A percentile compares a stretch with the other conserved stretches of the same genome.
Evolutionary conservation across 92 coral and sea anemone species (phyloP).

Genomic region (Micromussa lordhowensis): DNA sequence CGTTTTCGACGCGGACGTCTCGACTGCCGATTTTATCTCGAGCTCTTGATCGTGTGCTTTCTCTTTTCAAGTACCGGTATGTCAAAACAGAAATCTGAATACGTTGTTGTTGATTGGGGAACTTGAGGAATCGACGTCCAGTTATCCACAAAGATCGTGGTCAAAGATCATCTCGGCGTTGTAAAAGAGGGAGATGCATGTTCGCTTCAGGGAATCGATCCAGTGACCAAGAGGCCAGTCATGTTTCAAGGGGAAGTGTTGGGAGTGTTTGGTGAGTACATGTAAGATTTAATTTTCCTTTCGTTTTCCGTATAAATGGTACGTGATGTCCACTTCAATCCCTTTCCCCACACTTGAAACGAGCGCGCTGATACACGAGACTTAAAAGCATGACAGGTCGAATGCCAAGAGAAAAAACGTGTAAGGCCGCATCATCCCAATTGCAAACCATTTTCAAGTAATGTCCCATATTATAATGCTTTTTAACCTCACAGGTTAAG

Average conservation of each 20-base stretch:
- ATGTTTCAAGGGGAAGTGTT: slow-evolving; percentile 13
- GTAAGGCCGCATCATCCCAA: no score
- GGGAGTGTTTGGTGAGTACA: slow-evolving; percentile 5
- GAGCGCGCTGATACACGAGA: no score
- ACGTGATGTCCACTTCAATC: no score
- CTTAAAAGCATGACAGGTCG: no score
- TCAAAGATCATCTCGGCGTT: slow-evolving; percentile 13
- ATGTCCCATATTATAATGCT: no score
- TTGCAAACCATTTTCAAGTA: no score
- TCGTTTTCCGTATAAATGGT: no score
- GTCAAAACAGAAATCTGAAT: background rate
- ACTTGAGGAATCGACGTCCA: slow-evolving; percentile 9
- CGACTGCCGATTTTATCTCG: background rate
- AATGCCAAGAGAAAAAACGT: no score
- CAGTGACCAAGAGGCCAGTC: slow-evolving; percentile 23
- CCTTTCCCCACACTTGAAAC: no score
- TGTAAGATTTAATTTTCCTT: background rate
- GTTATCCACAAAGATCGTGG: slow-evolving; percentile 20
- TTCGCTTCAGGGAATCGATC: slow-evolving; percentile 32
- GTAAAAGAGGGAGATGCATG: slow-evolving; percentile 16
- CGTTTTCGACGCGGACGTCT: background rate
- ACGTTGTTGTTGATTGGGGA: slow-evolving; percentile 18
- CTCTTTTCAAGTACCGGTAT: background rate
- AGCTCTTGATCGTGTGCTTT: no score
- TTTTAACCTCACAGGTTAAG: no score